These are phyloP conservation scores for Sarcophaga subvicina DNA, from an alignment of 2,888 invertebrate species.

Conservation along the genomic window DNA sequence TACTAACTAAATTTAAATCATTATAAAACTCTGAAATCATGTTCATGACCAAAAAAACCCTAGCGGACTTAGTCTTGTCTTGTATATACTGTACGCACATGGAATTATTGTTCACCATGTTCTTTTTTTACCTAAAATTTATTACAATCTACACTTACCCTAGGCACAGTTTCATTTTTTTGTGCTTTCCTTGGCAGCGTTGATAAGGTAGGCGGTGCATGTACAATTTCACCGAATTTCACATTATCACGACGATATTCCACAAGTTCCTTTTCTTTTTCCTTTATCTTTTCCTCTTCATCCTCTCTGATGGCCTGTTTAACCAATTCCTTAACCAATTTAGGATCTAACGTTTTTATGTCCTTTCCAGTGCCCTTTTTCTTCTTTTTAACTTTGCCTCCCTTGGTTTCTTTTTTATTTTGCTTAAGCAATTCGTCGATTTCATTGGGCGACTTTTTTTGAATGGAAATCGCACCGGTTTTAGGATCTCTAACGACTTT, in stretches of 20 bases:
- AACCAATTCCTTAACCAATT: conserved; percentile 76
- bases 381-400: conserved; percentile 79
- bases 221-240: conserved; percentile 88
- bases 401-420: conserved; percentile 74
- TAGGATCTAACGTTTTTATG: conserved; percentile 73
- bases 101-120: no score
- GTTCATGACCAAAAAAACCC: no score
- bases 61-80: no score
- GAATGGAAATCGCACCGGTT: conserved; percentile 82
- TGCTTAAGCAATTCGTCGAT: conserved; percentile 83
- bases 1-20: no score
- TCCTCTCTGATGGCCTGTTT: conserved; percentile 79
- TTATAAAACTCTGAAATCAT: no score
- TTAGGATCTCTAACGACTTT: conserved; percentile 83
- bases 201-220: conserved; percentile 87
- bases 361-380: conserved; percentile 71
- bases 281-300: conserved; percentile 75
- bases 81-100: no score
- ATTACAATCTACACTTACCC: conserved; percentile 76
- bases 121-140: not conserved
- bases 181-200: conserved; percentile 83
- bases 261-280: conserved; percentile 75
- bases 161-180: conserved; percentile 80
- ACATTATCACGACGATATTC: conserved; percentile 86
- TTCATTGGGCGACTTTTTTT: conserved; percentile 83